Evolutionary conservation across 2,113 vertebrate species (phyloP).

Genomic region (Sapayoa aenigma): DNA sequence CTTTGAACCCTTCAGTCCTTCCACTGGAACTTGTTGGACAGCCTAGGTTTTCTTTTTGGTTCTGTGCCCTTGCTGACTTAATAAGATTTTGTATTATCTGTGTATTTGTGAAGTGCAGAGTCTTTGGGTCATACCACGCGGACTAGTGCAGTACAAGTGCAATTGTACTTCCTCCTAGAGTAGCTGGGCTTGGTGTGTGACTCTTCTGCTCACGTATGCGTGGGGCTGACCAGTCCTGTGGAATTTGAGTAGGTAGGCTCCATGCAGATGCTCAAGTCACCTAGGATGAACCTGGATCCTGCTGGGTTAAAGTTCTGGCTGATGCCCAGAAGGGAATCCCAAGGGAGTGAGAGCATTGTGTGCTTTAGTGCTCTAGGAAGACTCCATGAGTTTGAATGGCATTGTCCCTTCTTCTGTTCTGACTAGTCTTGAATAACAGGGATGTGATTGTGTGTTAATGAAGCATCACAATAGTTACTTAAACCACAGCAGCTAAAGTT

Average conservation of each 20-base stretch:
- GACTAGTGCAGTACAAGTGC: background rate
- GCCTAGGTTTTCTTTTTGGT: background rate
- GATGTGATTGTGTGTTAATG: background rate
- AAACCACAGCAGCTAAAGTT: background rate
- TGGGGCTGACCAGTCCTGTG: background rate
- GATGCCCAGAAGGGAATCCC: background rate
- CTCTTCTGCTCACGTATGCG: fast-evolving
- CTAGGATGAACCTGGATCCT: background rate
- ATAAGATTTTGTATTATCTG: background rate
- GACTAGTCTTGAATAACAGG: background rate
- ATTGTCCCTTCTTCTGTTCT: background rate
- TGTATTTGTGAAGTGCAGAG: background rate
- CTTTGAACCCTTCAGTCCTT: background rate
- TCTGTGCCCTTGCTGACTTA: background rate
- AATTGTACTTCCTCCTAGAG: background rate
- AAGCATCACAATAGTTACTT: background rate
- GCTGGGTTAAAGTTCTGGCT: background rate
- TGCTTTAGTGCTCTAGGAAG: background rate
- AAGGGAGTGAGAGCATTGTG: background rate
- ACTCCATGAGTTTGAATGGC: background rate
- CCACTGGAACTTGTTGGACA: background rate
- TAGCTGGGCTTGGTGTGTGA: fast-evolving
- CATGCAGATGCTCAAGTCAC: fast-evolving
- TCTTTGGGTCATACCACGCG: background rate
- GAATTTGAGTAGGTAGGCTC: background rate